These are phyloP conservation scores for Apotomis turbidana DNA, from an alignment of 2,888 invertebrate genomes.

Conservation along the genomic window DNA sequence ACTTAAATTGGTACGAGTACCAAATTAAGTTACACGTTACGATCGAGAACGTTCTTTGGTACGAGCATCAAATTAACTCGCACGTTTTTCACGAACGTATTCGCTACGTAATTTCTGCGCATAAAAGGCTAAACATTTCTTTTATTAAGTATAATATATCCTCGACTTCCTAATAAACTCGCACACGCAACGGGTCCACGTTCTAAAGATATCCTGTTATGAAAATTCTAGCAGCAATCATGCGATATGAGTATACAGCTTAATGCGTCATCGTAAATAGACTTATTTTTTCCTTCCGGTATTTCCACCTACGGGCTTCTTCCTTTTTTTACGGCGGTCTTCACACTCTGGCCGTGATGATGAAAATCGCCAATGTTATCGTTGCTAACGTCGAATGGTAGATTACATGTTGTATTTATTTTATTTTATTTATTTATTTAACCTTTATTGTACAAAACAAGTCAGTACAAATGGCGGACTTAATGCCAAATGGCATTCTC, in stretches of 20 bases:
- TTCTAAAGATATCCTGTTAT: background rate
- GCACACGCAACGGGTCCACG: background rate
- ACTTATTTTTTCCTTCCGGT: background rate
- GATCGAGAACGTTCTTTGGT: too few relatives aligned
- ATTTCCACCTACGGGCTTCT: background rate
- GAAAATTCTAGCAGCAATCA: background rate
- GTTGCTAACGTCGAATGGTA: too few relatives aligned
- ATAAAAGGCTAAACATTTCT: background rate
- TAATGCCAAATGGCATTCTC: too few relatives aligned
- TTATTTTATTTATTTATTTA: too few relatives aligned
- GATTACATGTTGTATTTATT: too few relatives aligned
- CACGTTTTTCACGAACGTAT: background rate
- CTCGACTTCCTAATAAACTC: background rate
- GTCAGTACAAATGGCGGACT: too few relatives aligned
- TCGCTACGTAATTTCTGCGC: background rate
- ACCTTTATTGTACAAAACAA: too few relatives aligned
- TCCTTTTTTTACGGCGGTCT: background rate
- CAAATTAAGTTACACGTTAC: too few relatives aligned
- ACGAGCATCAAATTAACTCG: background rate
- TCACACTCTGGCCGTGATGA: too few relatives aligned
- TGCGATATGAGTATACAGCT: slow-evolving; percentile 21
- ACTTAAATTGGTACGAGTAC: too few relatives aligned
- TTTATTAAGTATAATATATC: background rate
- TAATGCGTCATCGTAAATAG: slow-evolving; percentile 9
- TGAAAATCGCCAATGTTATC: too few relatives aligned